Base-by-base conservation (phyloP, 2,113 vertebrate species). In the Tauraco erythrolophus region DNA sequence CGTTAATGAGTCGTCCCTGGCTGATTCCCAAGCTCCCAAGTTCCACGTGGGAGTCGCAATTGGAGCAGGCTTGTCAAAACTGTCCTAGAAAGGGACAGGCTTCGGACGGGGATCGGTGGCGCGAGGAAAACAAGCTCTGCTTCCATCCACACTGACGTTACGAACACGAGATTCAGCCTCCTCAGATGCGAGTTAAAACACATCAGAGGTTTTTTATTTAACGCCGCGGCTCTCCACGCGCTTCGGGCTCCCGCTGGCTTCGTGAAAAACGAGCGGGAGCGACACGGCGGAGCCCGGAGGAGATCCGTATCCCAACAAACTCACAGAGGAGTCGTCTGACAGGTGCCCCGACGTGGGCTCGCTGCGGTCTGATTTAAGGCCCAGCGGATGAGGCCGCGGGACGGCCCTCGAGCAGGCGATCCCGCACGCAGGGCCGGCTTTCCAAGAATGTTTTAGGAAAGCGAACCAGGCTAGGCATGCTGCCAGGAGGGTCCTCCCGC, bases 241-340 rank as follows among this genome's bases (percentile, higher is more conserved):
- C 70, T 74, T 48, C 2, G 0, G 41, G 21, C n/a, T n/a, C n/a
- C 31, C 76, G 11, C 41, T 0, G 3, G 64, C 61, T 79, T 8
- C 24, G 0, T 0, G 27, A 51, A 24, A 23, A 23, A 22, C 1
- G 12, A 25, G 28, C 27, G 4, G 22, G 30, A 62, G 27, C 11
- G 62, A 68, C 69, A 28, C 30, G 50, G 65, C 16, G n/a, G 30
- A 50, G 83, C n/a, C 48, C 9, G 43, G 37, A 21, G 17, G 31
- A 24, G 83, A 35, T n/a, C 14, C 13, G 60, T 2, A 18, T 10
- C 87, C 60, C 62, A 6, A 6, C 7, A n/a, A 16, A 33, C 11
- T 13, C n/a, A 6, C 21, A 19, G 21, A 19, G 2, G 58, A 37
- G 3, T 2, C 2, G 45, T 2, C 58, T 14, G 50, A 9, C 28